A percentile compares a stretch with the other conserved stretches of the same genome.
Conservation (phyloP, 2,888 invertebrate genomes). For the Lycia hirtaria region DNA sequence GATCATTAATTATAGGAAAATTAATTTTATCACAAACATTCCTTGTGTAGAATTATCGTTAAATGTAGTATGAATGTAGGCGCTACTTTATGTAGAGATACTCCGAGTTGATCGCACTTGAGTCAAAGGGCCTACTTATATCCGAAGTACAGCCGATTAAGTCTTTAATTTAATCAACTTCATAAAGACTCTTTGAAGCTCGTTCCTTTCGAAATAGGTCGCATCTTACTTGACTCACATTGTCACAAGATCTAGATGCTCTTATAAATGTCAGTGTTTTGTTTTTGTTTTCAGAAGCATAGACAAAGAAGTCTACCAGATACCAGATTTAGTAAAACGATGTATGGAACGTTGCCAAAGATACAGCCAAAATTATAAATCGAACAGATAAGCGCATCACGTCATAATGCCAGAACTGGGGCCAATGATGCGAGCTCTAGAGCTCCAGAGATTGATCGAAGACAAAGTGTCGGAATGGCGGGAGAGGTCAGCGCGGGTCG, state of each 20-base stretch:
- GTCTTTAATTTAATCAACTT: conserved; percentile 42
- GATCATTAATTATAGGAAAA: too few relatives aligned
- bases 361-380: conserved; percentile 44
- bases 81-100: neutral
- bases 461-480: conserved; percentile 83
- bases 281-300: conserved; percentile 38
- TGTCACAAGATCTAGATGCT: neutral
- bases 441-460: conserved; percentile 80
- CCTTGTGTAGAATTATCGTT: neutral
- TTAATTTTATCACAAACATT: too few relatives aligned
- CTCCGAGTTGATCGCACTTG: conserved; percentile 17
- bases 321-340: conserved; percentile 32
- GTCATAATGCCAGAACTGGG: conserved; percentile 79
- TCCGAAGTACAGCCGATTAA: conserved; percentile 29
- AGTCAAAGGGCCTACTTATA: conserved; percentile 36
- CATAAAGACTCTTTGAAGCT: conserved; percentile 9
- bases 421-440: conserved; percentile 80
- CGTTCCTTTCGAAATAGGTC: conserved; percentile 12
- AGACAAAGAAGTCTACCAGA: conserved; percentile 36
- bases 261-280: conserved; percentile 10
- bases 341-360: conserved; percentile 42
- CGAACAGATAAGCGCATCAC: conserved; percentile 39
- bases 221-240: neutral
- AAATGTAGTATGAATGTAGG: neutral
- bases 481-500: conserved; percentile 81